Conservation (phyloP, 2,797 vertebrate genomes). For the Sebastolobus altivelis region DNA sequence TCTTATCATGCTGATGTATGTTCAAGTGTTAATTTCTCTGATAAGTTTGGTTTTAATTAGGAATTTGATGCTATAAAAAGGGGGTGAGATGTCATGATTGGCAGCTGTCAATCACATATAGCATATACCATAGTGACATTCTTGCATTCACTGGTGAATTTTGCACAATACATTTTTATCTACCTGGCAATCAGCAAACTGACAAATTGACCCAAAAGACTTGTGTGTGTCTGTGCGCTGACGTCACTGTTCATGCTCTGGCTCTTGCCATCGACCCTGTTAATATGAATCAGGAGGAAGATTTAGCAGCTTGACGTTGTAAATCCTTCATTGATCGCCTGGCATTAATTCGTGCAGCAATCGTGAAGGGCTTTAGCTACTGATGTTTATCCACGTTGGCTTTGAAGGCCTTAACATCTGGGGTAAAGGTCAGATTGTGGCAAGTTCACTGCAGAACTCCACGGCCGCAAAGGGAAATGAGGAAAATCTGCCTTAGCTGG, state of each 20-base stretch:
- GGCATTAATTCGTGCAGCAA: constrained; percentile 60
- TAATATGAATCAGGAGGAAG: constrained; percentile 60
- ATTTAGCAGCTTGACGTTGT: constrained; percentile 68
- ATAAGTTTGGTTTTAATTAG: too few species aligned
- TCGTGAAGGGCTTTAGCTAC: constrained; percentile 55
- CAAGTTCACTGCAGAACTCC: constrained; percentile 49
- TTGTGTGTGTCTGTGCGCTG: background rate
- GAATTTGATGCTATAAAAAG: too few species aligned
- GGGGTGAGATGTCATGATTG: too few species aligned
- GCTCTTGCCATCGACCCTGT: constrained; percentile 43
- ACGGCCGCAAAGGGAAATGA: constrained; percentile 44
- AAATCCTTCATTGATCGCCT: constrained; percentile 78
- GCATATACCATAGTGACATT: background rate
- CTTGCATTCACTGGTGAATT: background rate
- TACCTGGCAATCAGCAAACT: background rate
- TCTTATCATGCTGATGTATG: too few species aligned
- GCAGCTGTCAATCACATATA: too few species aligned
- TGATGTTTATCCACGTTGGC: constrained; percentile 68
- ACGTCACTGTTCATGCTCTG: constrained; percentile 33
- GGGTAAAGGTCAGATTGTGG: constrained; percentile 71
- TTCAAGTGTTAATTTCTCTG: too few species aligned
- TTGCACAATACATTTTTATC: background rate
- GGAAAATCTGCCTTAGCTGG: constrained; percentile 42
- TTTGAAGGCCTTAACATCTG: constrained; percentile 75
- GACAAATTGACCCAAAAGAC: constrained; percentile 3